A percentile compares a stretch with the other conserved stretches of the same genome.
Conservation (phyloP, 2,888 invertebrate species). For the Napeogenes sylphis region DNA sequence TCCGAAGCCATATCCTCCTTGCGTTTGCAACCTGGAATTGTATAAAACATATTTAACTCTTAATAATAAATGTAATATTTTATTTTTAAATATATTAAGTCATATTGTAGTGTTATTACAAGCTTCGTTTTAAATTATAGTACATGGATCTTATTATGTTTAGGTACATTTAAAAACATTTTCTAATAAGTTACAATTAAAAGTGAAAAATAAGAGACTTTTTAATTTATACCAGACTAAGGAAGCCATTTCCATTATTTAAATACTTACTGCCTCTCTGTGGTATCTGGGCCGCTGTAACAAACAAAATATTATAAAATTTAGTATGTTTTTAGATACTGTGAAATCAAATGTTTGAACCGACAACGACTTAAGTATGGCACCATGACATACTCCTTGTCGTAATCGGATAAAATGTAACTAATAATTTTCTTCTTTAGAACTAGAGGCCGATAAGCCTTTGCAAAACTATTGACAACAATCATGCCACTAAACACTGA, state of each 20-base stretch:
- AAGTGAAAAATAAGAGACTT: neutral
- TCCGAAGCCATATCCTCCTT: slow-evolving; percentile 93
- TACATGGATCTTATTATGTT: too few species aligned
- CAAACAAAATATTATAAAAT: slow-evolving; percentile 64
- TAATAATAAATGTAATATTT: too few species aligned
- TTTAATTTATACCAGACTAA: slow-evolving; percentile 8
- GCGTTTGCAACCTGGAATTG: slow-evolving; percentile 91
- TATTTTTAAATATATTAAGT: too few species aligned
- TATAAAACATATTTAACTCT: neutral
- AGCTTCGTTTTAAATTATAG: too few species aligned
- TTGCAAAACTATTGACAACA: slow-evolving; percentile 62
- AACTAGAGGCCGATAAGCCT: slow-evolving; percentile 29
- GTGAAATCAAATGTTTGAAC: neutral
- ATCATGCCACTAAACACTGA: slow-evolving; percentile 70
- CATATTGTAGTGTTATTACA: too few species aligned
- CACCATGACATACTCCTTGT: slow-evolving; percentile 2
- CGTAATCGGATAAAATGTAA: neutral
- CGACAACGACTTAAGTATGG: too few species aligned
- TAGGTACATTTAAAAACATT: too few species aligned
- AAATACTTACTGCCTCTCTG: slow-evolving; percentile 91
- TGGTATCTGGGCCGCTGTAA: slow-evolving; percentile 92
- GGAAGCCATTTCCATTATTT: slow-evolving; percentile 1
- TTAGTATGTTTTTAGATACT: neutral
- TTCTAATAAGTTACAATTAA: too few species aligned
- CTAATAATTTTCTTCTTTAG: slow-evolving; percentile 7